phyloP scores from a whole-genome alignment of 1,140 invertebrate species.

The Aphelinus atriplicis region DNA sequence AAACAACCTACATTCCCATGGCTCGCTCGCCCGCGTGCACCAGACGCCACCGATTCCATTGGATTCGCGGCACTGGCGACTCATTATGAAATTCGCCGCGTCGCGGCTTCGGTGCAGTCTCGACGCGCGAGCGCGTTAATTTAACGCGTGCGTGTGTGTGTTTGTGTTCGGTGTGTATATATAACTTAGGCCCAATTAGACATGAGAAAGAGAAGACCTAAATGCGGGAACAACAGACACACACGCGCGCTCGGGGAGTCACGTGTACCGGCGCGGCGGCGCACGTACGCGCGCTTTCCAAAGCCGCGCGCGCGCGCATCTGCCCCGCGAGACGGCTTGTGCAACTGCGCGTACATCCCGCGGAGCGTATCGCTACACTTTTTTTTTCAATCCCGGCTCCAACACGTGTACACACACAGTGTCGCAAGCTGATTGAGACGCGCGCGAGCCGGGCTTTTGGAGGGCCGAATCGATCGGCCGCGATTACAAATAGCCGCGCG shows the following conservation, averaged over 20 bases:
- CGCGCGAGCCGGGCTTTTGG: background rate
- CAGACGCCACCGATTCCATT: background rate
- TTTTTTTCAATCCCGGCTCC: background rate
- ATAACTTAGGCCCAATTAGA: constrained; percentile 20
- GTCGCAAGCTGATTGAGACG: constrained; percentile 11
- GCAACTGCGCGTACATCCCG: background rate
- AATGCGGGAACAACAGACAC: background rate
- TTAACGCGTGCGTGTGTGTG: background rate
- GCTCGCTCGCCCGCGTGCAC: background rate
- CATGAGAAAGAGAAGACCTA: constrained; percentile 22
- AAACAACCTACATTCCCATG: constrained; percentile 5
- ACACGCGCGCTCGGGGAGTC: no score
- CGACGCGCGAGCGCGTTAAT: background rate
- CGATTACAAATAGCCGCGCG: constrained; percentile 18
- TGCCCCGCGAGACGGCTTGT: background rate
- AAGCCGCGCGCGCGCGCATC: background rate
- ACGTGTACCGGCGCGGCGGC: no score
- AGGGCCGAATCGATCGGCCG: constrained; percentile 9
- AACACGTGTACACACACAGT: background rate
- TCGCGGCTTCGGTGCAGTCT: no score
- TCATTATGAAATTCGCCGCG: constrained; percentile 15
- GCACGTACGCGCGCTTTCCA: background rate
- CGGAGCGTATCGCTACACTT: no score
- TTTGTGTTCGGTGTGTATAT: constrained; percentile 1
- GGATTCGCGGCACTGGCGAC: background rate